phyloP scores from a whole-genome alignment of 2,888 invertebrate species.

The Pecten maximus region DNA sequence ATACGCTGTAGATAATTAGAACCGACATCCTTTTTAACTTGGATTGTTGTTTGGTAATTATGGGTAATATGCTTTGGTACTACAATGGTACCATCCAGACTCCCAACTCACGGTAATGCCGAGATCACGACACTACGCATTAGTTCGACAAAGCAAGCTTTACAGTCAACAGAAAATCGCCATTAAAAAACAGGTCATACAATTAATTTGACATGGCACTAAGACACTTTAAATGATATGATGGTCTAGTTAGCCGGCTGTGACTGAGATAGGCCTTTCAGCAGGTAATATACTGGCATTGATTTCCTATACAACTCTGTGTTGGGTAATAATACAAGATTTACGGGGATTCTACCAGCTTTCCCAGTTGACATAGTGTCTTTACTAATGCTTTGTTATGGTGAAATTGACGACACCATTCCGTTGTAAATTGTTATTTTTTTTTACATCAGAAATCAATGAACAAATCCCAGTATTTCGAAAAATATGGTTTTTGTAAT shows the following conservation, averaged over 20 bases:
- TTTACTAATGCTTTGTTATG: too few species aligned
- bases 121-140: background rate
- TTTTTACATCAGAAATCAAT: too few species aligned
- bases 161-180: background rate
- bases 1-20: background rate
- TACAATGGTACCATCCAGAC: background rate
- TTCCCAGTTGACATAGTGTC: too few species aligned
- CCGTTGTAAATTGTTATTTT: too few species aligned
- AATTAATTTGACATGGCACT: background rate
- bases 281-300: background rate
- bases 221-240: background rate
- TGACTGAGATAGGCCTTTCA: background rate
- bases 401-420: too few species aligned
- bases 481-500: too few species aligned
- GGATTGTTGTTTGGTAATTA: background rate
- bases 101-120: background rate
- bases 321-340: background rate
- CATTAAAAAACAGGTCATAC: background rate
- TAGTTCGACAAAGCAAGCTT: background rate
- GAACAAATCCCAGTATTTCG: too few species aligned
- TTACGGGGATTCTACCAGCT: too few species aligned
- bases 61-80: background rate
- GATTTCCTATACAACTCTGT: background rate
- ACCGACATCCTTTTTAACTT: background rate
- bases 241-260: background rate